Conservation (phyloP, 1,140 invertebrate species). For the Theocolax elegans region DNA sequence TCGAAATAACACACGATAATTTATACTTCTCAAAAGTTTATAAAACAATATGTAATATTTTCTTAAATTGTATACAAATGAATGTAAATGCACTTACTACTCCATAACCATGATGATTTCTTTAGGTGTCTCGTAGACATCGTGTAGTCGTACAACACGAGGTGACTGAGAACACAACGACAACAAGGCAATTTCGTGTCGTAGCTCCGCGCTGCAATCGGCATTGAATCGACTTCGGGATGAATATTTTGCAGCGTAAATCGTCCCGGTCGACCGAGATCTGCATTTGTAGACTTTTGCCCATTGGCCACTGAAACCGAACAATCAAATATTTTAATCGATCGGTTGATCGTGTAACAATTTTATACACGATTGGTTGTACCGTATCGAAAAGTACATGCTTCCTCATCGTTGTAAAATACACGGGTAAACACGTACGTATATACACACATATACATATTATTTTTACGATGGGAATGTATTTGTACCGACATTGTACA, state of each 20-base stretch:
- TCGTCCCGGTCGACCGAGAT: slow-evolving; percentile 70
- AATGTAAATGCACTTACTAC: slow-evolving; percentile 71
- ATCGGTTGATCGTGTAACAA: too few relatives aligned
- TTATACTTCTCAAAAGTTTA: too few relatives aligned
- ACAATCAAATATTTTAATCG: not conserved
- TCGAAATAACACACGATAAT: too few relatives aligned
- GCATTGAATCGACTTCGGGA: slow-evolving; percentile 73
- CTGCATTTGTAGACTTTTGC: slow-evolving; percentile 78
- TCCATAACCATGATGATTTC: slow-evolving; percentile 81
- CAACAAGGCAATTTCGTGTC: slow-evolving; percentile 77
- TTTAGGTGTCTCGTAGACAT: slow-evolving; percentile 78
- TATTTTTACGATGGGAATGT: too few relatives aligned
- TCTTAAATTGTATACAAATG: too few relatives aligned
- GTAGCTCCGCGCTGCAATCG: slow-evolving; percentile 74
- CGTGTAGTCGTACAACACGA: slow-evolving; percentile 75
- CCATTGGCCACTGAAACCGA: slow-evolving; percentile 76
- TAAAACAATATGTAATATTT: too few relatives aligned
- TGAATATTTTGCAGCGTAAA: slow-evolving; percentile 83
- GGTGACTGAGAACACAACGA: slow-evolving; percentile 73
- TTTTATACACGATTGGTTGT: too few relatives aligned
- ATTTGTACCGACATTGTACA: too few relatives aligned
- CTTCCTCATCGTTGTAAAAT: too few relatives aligned
- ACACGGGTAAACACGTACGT: too few relatives aligned
- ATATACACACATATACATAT: too few relatives aligned
- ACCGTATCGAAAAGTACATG: too few relatives aligned